Evolutionary conservation across 2,113 vertebrate species (phyloP).

Genomic region (Candoia aspera): DNA sequence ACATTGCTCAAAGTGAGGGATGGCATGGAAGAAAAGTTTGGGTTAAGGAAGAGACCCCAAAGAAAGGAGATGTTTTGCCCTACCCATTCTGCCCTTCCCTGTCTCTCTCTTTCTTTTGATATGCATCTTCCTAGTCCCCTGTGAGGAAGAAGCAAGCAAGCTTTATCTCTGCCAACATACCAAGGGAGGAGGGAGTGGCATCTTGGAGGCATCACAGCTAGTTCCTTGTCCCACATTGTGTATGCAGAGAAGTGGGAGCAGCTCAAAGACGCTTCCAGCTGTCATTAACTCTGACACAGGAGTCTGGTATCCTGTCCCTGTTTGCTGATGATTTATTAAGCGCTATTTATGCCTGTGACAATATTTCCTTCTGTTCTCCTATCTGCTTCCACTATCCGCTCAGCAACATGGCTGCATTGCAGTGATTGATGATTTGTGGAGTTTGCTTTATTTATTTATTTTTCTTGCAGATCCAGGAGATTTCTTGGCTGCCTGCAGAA

Average conservation of each 20-base stretch:
- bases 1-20: no score
- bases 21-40: no score
- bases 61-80: not conserved
- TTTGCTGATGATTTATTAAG: slow-evolving; percentile 66
- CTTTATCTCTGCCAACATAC: accelerated
- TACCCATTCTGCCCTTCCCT: not conserved
- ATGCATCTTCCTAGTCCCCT: not conserved
- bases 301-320: not conserved
- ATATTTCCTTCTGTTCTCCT: slow-evolving; percentile 67
- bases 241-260: slow-evolving; percentile 17
- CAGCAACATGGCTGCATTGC: slow-evolving; percentile 32
- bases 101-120: not conserved
- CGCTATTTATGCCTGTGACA: slow-evolving; percentile 61
- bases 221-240: not conserved
- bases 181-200: not conserved
- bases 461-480: slow-evolving; percentile 39
- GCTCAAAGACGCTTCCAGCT: slow-evolving; percentile 29
- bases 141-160: no score
- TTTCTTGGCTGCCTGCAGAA: slow-evolving; percentile 62
- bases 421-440: slow-evolving; percentile 63
- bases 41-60: no score
- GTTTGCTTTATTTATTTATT: slow-evolving; percentile 52
- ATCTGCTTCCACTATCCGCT: slow-evolving; percentile 56
- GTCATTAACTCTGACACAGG: slow-evolving; percentile 32
- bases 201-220: not conserved